Conservation (phyloP, 1,140 invertebrate genomes). For the Brachystomella parvula region DNA sequence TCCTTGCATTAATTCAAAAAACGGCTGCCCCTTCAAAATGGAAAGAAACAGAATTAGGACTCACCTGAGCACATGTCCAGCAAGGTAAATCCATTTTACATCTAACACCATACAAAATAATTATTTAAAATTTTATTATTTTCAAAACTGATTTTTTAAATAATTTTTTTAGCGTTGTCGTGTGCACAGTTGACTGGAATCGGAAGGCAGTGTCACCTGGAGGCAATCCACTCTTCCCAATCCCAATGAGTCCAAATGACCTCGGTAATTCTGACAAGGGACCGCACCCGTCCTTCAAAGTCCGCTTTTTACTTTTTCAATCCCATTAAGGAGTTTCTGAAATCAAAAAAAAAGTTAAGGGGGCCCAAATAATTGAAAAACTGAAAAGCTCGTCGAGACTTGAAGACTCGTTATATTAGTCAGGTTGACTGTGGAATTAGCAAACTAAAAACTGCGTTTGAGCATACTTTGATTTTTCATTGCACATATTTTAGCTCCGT, state of each 20-base stretch:
- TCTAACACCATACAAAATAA: not conserved
- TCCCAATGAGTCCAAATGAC: not conserved
- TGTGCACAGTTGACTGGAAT: conserved; percentile 36
- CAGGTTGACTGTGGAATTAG: too few relatives aligned
- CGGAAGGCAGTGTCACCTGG: conserved; percentile 23
- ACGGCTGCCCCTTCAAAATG: conserved; percentile 26
- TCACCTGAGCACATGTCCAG: conserved; percentile 31
- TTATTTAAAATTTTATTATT: conserved; percentile 1
- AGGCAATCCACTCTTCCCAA: conserved; percentile 14
- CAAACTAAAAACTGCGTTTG: conserved; percentile 13
- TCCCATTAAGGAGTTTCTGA: too few relatives aligned
- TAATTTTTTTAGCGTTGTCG: conserved; percentile 27
- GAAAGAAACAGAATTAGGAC: conserved; percentile 15
- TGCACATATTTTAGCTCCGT: conserved; percentile 1
- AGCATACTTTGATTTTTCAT: conserved; percentile 6
- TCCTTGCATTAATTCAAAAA: conserved; percentile 31
- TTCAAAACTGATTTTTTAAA: too few relatives aligned
- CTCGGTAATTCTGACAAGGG: not conserved
- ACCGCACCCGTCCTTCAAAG: not conserved
- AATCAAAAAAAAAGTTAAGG: too few relatives aligned
- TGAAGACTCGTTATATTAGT: too few relatives aligned
- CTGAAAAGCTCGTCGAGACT: too few relatives aligned
- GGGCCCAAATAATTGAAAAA: too few relatives aligned
- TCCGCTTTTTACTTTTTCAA: not conserved
- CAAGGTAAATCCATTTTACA: conserved; percentile 19